Percentiles rank a stretch among this genome's conserved stretches.
phyloP scores from a whole-genome alignment of 2,113 vertebrate genomes.

The Pedetes capensis region DNA sequence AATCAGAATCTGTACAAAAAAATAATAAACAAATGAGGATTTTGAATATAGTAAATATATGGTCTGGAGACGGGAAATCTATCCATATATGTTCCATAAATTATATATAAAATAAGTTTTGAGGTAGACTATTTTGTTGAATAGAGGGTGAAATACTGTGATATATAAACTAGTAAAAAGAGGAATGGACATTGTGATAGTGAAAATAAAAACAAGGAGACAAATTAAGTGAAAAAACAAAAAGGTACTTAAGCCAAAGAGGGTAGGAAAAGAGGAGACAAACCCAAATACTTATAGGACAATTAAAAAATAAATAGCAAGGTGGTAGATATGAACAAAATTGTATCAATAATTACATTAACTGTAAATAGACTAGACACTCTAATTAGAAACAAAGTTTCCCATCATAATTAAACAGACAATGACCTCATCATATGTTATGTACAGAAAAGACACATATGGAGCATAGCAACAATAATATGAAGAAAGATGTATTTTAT shows the following conservation, averaged over 20 bases:
- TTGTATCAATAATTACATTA: not conserved
- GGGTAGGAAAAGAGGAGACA: not conserved
- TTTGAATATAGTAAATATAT: too few relatives aligned
- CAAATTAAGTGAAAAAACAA: conserved; percentile 4
- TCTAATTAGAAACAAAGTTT: not conserved
- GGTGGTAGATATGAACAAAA: not conserved
- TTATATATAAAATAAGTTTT: not conserved
- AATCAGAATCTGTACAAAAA: not conserved
- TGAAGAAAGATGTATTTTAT: not conserved
- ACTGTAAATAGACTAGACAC: not conserved
- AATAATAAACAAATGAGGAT: not conserved
- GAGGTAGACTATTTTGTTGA: not conserved
- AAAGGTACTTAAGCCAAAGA: not conserved
- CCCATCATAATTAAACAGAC: not conserved
- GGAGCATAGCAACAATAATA: not conserved
- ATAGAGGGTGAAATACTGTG: not conserved
- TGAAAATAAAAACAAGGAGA: not conserved
- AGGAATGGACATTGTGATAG: not conserved
- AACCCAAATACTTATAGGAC: not conserved
- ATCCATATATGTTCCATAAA: not conserved
- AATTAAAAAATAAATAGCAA: not conserved
- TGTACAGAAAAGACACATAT: not conserved
- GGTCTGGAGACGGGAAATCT: not conserved
- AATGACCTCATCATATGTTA: not conserved
- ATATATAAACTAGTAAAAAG: not conserved